A percentile compares a stretch with the other conserved stretches of the same genome.
phyloP scores from a whole-genome alignment of 2,888 invertebrate genomes.

The Mactromeris polynyma region DNA sequence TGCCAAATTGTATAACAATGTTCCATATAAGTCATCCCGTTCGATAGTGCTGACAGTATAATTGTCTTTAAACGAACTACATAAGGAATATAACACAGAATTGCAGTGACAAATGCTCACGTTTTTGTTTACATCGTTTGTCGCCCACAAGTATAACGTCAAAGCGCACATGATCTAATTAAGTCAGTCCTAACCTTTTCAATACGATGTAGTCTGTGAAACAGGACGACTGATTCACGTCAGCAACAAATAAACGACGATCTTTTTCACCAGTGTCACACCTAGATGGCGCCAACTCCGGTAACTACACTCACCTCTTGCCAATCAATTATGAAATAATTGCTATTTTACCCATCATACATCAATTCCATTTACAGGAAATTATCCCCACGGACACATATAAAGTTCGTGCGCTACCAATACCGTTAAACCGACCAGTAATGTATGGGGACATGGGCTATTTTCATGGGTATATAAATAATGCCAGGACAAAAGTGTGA shows the following conservation, averaged over 20 bases:
- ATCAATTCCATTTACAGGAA: neutral
- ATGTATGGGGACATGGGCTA: neutral
- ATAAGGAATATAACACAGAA: neutral
- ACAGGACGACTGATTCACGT: neutral
- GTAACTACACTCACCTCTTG: neutral
- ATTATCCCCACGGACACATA: neutral
- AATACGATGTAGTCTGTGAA: neutral
- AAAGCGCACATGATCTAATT: neutral
- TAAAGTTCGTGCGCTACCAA: neutral
- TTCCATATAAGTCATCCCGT: too few relatives aligned
- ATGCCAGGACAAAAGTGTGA: neutral
- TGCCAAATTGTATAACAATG: too few relatives aligned
- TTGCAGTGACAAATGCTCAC: neutral
- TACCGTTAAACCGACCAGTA: neutral
- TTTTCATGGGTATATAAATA: neutral
- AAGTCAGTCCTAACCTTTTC: neutral
- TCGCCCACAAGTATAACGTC: neutral
- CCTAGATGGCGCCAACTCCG: neutral
- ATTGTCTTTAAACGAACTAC: too few relatives aligned
- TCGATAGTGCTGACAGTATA: too few relatives aligned
- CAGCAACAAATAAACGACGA: neutral
- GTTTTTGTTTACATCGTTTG: neutral
- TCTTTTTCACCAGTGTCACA: neutral
- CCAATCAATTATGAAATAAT: conserved; percentile 15
- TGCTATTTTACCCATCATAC: neutral